Conservation (phyloP, 1,140 invertebrate species). For the Brevipalpus yothersi region DNA sequence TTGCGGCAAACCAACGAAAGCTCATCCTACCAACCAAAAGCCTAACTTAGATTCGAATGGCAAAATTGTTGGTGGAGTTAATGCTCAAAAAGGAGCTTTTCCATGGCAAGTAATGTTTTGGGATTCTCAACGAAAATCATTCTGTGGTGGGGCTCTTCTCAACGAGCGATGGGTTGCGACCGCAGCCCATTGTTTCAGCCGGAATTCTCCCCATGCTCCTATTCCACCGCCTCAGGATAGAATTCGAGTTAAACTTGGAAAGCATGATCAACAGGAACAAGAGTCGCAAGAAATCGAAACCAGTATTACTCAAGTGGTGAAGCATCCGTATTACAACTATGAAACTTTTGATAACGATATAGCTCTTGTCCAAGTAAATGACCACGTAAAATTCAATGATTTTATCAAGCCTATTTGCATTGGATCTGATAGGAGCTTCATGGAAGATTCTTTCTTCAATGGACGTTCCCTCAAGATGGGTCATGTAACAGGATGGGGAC, state of each 20-base stretch:
- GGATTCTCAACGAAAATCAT: constrained; percentile 12
- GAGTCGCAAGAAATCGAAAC: constrained; percentile 7
- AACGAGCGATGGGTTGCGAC: constrained; percentile 15
- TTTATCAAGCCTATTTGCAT: constrained; percentile 16
- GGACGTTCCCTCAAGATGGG: constrained; percentile 7
- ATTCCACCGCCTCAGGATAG: not conserved
- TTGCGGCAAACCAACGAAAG: constrained; percentile 12
- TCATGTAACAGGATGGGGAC: constrained; percentile 16
- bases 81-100: constrained; percentile 12
- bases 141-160: constrained; percentile 15
- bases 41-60: constrained; percentile 6
- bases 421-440: not conserved
- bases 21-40: constrained; percentile 5
- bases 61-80: constrained; percentile 15
- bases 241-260: constrained; percentile 12
- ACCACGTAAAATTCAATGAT: constrained; percentile 12
- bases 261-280: constrained; percentile 9
- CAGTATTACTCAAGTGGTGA: constrained; percentile 6
- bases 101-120: constrained; percentile 17
- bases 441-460: not conserved
- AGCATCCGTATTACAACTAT: constrained; percentile 27
- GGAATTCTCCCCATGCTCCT: constrained; percentile 1
- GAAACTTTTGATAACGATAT: constrained; percentile 42
- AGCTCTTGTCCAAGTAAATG: constrained; percentile 28
- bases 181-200: constrained; percentile 15